phyloP scores from a whole-genome alignment of 2,113 vertebrate genomes.

The Phylloscopus trochilus region DNA sequence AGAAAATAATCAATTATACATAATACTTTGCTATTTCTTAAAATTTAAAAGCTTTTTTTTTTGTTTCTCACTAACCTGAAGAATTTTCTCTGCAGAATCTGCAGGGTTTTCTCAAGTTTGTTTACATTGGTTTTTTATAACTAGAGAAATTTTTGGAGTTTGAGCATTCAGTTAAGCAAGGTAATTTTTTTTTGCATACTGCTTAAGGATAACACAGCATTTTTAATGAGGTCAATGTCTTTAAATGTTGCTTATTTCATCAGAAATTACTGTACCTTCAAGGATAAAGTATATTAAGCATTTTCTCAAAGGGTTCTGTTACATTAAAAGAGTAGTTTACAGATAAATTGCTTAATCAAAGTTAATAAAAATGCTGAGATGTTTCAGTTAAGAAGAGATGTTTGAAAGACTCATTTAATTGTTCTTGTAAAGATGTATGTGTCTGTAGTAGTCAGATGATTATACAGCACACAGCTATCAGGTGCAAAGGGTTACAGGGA shows the following conservation, averaged over 20 bases:
- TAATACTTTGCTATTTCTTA: neutral
- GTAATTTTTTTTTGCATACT: neutral
- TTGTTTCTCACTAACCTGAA: neutral
- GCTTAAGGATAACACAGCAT: neutral
- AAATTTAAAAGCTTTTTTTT: neutral
- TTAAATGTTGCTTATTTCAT: constrained; percentile 28
- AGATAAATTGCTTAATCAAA: constrained; percentile 16
- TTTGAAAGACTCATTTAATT: neutral
- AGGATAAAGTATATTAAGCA: neutral
- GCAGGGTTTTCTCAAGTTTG: neutral
- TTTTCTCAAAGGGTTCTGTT: constrained; percentile 7
- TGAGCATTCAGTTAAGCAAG: neutral
- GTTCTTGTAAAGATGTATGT: neutral
- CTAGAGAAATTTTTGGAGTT: neutral
- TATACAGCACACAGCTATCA: neutral
- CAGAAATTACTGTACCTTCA: neutral
- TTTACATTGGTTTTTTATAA: neutral
- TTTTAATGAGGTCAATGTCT: neutral
- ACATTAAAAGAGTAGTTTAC: neutral
- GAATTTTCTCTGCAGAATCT: neutral
- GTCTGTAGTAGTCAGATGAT: neutral
- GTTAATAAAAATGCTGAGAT: neutral
- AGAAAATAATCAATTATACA: neutral
- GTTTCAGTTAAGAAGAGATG: neutral
- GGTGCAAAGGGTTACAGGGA: neutral